Percentiles rank a stretch among this genome's conserved stretches.
Conservation (phyloP, 2,113 vertebrate species). For the Cariama cristata region DNA sequence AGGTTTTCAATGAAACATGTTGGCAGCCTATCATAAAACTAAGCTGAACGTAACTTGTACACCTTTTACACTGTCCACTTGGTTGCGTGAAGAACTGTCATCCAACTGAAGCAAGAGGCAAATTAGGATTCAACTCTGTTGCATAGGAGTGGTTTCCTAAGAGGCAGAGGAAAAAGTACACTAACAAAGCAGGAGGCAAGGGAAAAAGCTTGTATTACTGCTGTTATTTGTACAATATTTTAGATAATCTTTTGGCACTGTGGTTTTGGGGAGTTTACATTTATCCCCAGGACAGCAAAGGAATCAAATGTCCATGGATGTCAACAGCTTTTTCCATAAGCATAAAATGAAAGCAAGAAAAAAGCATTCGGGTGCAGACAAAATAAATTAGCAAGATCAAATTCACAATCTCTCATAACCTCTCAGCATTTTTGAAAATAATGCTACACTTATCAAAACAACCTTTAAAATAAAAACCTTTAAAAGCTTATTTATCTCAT, state of each 20-base stretch:
- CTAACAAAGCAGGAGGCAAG: not conserved
- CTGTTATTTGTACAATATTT: not conserved
- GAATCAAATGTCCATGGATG: not conserved
- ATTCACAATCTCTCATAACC: conserved; percentile 3
- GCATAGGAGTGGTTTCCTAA: not conserved
- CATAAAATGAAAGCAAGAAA: not conserved
- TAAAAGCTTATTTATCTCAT: conserved; percentile 12
- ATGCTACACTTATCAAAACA: conserved; percentile 32
- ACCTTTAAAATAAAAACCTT: conserved; percentile 52
- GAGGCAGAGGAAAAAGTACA: not conserved
- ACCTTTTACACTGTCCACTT: not conserved
- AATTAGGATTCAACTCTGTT: not conserved
- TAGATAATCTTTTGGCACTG: not conserved
- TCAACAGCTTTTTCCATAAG: not conserved
- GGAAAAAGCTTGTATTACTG: not conserved
- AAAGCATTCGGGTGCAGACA: not conserved
- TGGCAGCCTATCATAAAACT: not conserved
- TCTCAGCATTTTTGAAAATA: conserved; percentile 19
- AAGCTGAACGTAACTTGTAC: not conserved
- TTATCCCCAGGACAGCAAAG: not conserved
- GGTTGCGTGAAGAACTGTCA: not conserved
- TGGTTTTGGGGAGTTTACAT: not conserved
- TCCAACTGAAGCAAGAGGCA: not conserved
- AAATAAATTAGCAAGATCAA: conserved; percentile 30
- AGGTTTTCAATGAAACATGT: conserved; percentile 22